Conservation (phyloP, 1,140 invertebrate genomes). For the Pseudobourletiella spinata region DNA sequence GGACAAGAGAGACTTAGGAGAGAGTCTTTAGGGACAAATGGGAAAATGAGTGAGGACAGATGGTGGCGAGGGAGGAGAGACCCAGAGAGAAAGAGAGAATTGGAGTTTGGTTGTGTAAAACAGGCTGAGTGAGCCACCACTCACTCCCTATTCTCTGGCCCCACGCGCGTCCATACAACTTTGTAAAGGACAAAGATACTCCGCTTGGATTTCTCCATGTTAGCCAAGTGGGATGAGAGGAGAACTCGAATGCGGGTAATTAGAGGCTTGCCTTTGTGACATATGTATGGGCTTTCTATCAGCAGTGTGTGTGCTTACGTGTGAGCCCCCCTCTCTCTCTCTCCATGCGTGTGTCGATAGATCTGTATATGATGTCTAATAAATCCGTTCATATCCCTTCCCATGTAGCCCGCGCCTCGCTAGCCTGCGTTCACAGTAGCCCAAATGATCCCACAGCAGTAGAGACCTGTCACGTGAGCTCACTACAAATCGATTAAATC, state of each 20-base stretch:
- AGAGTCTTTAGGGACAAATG: constrained; percentile 10
- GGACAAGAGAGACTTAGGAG: background rate
- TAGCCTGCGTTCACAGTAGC: background rate
- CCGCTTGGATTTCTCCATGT: background rate
- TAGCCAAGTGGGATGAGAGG: constrained; percentile 8
- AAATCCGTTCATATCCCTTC: constrained; percentile 23
- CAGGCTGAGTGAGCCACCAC: too few species aligned
- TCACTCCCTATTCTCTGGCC: background rate
- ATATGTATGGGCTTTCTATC: constrained; percentile 20
- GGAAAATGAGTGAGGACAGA: constrained; percentile 9
- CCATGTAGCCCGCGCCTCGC: constrained; percentile 9
- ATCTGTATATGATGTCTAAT: constrained; percentile 29
- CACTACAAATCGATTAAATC: background rate
- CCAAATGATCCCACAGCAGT: too few species aligned
- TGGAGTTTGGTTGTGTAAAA: too few species aligned
- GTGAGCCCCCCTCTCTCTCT: background rate
- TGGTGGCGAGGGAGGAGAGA: background rate
- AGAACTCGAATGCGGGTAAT: constrained; percentile 24
- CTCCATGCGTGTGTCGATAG: constrained; percentile 10
- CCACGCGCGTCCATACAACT: background rate
- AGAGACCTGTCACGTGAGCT: background rate
- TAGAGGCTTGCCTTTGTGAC: constrained; percentile 26
- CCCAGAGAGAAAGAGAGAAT: too few species aligned
- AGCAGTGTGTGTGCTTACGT: background rate
- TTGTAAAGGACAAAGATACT: too few species aligned